These are phyloP conservation scores for Chelmon rostratus DNA, from an alignment of 2,797 vertebrate species.

Conservation along the genomic window DNA sequence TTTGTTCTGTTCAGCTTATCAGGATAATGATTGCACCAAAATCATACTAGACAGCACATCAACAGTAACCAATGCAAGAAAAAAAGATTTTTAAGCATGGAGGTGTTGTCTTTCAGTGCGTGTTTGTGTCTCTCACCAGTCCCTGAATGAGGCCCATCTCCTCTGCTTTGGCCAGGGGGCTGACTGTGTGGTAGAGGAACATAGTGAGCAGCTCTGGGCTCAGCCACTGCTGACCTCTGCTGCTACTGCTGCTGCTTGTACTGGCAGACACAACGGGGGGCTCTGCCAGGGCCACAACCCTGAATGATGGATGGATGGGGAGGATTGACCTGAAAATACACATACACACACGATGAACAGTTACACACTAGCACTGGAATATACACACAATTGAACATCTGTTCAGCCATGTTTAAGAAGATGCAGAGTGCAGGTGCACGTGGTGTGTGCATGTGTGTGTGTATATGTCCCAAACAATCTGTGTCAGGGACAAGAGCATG, in stretches of 20 bases:
- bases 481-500: slow-evolving; percentile 49
- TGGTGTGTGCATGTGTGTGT: slow-evolving; percentile 22
- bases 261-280: slow-evolving; percentile 87
- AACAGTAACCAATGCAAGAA: background rate
- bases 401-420: slow-evolving; percentile 28
- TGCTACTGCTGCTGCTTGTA: slow-evolving; percentile 75
- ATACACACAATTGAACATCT: slow-evolving; percentile 29
- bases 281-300: slow-evolving; percentile 94
- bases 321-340: slow-evolving; percentile 87
- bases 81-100: background rate
- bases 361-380: background rate
- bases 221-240: slow-evolving; percentile 91
- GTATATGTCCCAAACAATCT: slow-evolving; percentile 54
- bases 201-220: slow-evolving; percentile 95
- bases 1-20: too few species aligned
- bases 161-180: slow-evolving; percentile 89
- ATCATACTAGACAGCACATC: background rate
- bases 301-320: slow-evolving; percentile 94
- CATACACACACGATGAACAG: slow-evolving; percentile 22
- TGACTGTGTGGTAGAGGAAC: slow-evolving; percentile 94
- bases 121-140: slow-evolving; percentile 85
- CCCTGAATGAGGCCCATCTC: slow-evolving; percentile 90
- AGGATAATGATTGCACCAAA: background rate
- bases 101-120: background rate
- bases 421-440: slow-evolving; percentile 36